Conservation (phyloP, 1,140 invertebrate species). For the Helicoverpa armigera region DNA sequence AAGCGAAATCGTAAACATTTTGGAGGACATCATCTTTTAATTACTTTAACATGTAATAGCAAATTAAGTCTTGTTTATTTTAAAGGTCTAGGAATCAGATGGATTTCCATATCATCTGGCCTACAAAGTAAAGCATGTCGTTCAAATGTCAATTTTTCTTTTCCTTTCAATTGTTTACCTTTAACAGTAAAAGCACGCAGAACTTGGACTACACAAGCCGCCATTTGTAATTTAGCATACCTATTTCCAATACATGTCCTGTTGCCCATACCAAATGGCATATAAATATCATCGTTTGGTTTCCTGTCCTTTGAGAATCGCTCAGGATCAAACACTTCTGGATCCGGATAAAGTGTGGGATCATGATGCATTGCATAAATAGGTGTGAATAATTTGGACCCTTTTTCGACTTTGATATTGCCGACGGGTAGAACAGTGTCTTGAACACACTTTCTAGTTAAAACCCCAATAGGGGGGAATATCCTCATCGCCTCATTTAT, state of each 20-base stretch:
- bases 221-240: conserved; percentile 83
- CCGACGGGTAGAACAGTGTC: conserved; percentile 44
- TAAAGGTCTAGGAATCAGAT: no score
- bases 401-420: conserved; percentile 43
- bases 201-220: conserved; percentile 72
- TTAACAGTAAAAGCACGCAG: conserved; percentile 67
- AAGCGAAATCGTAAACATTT: no score
- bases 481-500: no score
- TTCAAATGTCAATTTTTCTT: conserved; percentile 49
- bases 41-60: no score
- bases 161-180: not conserved
- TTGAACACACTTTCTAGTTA: conserved; percentile 69
- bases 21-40: no score
- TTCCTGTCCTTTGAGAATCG: conserved; percentile 66
- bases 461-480: no score
- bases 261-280: conserved; percentile 89
- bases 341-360: conserved; percentile 30
- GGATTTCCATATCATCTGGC: no score
- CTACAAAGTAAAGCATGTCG: no score
- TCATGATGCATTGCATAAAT: conserved; percentile 48
- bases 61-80: no score
- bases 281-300: conserved; percentile 69
- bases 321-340: conserved; percentile 73
- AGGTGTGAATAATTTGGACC: conserved; percentile 42
- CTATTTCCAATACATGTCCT: conserved; percentile 88